Base-by-base conservation (phyloP, 2,888 invertebrate genomes). In the Nematopogon swammerdamellus region DNA sequence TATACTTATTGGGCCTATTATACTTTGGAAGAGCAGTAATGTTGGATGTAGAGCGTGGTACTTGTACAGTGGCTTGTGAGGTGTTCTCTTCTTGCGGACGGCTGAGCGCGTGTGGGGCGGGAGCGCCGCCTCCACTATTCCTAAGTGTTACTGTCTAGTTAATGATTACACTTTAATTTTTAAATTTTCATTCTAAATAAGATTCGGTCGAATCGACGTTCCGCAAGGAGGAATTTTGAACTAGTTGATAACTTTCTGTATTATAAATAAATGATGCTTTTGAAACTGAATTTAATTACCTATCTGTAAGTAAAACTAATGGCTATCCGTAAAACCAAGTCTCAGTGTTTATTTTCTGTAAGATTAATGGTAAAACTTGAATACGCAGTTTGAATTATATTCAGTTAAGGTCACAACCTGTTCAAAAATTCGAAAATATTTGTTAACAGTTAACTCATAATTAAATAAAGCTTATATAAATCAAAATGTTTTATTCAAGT, bases 391-490 rank as follows among this genome's bases (percentile, higher is more conserved):
- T 70, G 70, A 77, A 74, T 73, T 77, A 70, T 76, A 76, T 77
- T 77, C 75, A 71, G 74, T 77, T 79, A 73, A 74, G 72, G 79
- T 77, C 77, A 79, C 77, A 79, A 79, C 74, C 72, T 75, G 74
- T 77, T 79, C 77, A 72, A 75, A 77, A 74, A 73, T 73, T 72
- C 72, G 72, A 72, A 72, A 73, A 73, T 72, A 77, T 77, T 76
- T 79, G 79, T 79, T 79, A 52, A 53, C 51, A 53, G 53, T 53
- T 53, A 79, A 77, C 76, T 79, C 76, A 77, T 79, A 79, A 79
- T 79, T 77, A 79, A 77, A 79, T 79, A 79, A 77, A 79, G 79
- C 79, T 77, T 79, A 79, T 76, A 77, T 77, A 79, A 79, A 36
- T 36, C n/a, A 14, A 36, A 36, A 36, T 6, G 8, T 36, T 36